Evolutionary conservation across 1,140 invertebrate genomes (phyloP).

Genomic region (Vanessa tameamea): DNA sequence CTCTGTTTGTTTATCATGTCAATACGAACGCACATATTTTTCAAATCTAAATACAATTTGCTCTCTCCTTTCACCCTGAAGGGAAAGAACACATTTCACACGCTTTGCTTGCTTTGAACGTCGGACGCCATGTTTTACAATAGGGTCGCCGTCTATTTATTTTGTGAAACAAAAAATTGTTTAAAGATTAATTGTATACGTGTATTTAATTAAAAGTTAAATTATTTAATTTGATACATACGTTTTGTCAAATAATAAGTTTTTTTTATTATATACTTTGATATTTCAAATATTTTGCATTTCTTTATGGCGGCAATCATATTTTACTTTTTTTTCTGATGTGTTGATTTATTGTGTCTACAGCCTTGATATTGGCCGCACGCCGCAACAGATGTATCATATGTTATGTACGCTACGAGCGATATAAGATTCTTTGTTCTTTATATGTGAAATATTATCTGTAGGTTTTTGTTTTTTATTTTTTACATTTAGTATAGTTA

Average conservation of each 20-base stretch:
- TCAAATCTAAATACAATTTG: constrained; percentile 26
- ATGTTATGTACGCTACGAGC: background rate
- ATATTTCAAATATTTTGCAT: constrained; percentile 3
- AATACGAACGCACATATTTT: constrained; percentile 11
- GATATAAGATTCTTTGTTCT: too few species aligned
- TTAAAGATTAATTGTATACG: too few species aligned
- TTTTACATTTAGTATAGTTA: too few species aligned
- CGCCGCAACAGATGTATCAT: constrained; percentile 18
- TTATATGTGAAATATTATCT: too few species aligned
- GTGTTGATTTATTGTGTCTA: constrained; percentile 48
- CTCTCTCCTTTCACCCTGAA: constrained; percentile 27
- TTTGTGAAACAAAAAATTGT: background rate
- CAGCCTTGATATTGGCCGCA: constrained; percentile 43
- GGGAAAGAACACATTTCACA: constrained; percentile 48
- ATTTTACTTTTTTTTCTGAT: constrained; percentile 38
- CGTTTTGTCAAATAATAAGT: too few species aligned
- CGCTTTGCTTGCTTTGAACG: constrained; percentile 27
- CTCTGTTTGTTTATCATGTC: background rate
- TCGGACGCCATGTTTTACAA: constrained; percentile 37
- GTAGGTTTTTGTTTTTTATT: too few species aligned
- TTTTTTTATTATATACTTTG: too few species aligned
- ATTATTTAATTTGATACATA: too few species aligned
- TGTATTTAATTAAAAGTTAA: too few species aligned
- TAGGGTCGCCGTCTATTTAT: constrained; percentile 17
- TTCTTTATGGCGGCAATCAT: background rate